A percentile compares a stretch with the other conserved stretches of the same genome.
These are phyloP conservation scores for Lasioglossum baleicum DNA, from an alignment of 1,140 invertebrate genomes.

Conservation along the genomic window DNA sequence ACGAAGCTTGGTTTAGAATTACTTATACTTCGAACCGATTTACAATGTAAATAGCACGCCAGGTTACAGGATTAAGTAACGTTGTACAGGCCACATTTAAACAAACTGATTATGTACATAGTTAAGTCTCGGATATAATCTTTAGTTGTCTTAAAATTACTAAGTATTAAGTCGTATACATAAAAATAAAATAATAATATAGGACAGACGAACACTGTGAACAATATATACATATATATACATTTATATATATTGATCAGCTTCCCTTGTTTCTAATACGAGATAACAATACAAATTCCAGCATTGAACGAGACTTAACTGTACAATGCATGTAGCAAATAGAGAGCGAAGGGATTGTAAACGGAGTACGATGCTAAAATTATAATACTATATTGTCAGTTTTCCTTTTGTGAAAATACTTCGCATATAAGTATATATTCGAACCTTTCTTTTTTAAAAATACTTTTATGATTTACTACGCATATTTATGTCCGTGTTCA, in stretches of 20 bases:
- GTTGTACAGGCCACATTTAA: conserved; percentile 20
- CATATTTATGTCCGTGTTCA: conserved; percentile 3
- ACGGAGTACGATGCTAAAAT: conserved; percentile 22
- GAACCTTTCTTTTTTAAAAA: conserved; percentile 1
- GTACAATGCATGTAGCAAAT: neutral
- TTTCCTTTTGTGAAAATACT: conserved; percentile 6
- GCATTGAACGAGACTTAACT: neutral
- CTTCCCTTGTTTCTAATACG: neutral
- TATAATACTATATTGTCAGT: conserved; percentile 1
- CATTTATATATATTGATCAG: neutral
- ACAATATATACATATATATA: conserved; percentile 4
- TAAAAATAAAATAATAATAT: neutral
- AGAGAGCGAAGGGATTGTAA: conserved; percentile 10
- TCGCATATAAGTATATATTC: neutral
- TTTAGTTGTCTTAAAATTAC: neutral
- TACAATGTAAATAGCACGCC: conserved; percentile 30
- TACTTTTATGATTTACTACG: conserved; percentile 9
- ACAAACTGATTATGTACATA: conserved; percentile 11
- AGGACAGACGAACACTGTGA: neutral
- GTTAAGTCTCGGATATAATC: conserved; percentile 11
- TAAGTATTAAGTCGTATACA: neutral
- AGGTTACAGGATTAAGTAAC: neutral
- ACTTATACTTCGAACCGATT: conserved; percentile 28
- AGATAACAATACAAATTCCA: neutral
- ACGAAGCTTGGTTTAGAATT: conserved; percentile 16